Base-by-base conservation (phyloP, 2,797 vertebrate genomes). In the Bradypus variegatus region DNA sequence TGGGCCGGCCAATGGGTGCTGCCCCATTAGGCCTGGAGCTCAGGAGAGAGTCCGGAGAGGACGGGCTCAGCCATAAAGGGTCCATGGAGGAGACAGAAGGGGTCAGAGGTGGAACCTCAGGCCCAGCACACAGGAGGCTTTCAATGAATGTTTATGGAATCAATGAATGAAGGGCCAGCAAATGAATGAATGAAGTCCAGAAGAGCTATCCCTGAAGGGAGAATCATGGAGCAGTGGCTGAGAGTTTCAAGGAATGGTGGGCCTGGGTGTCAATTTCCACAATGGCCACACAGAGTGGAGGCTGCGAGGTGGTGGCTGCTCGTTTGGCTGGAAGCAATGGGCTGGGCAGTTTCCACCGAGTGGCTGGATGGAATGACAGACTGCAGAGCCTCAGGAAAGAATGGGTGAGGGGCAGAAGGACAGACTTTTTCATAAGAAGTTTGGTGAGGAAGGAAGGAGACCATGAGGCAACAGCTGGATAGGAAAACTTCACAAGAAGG, bases 271-370 rank as follows among this genome's bases (percentile, higher is more conserved):
- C 79, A 72, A 19, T 27, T 19, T 58, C 60, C 58, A 50, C 31
- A 15, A 21, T 55, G 79, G 72, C 53, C 79, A 31, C 38, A 5
- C 2, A 4, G 48, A 36, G 48, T 0, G 29, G 27, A 85, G 50
- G 14, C 3, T 6, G 10, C 7, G 23, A 27, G 18, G 84, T 16
- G 41, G 50, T 64, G 0, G 0, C 41, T 6, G 3, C 84, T 31
- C 2, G 16, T 14, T 12, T 29, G 64, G 55, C 31, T 18, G 18
- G 16, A 48, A 67, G 48, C 64, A 69, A 4, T 0, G 13, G 21
- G 58, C 33, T 3, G 38, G 38, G 86, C 69, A 75, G 55, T 45
- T 31, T 33, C 21, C 2, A 0, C 62, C 2, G 16, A 45, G 75
- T 1, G 11, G 27, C 62, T 25, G 25, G 69, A 11, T 0, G 6